Conservation (phyloP, 2,797 vertebrate species). For the Schizopygopsis malacanthus region DNA sequence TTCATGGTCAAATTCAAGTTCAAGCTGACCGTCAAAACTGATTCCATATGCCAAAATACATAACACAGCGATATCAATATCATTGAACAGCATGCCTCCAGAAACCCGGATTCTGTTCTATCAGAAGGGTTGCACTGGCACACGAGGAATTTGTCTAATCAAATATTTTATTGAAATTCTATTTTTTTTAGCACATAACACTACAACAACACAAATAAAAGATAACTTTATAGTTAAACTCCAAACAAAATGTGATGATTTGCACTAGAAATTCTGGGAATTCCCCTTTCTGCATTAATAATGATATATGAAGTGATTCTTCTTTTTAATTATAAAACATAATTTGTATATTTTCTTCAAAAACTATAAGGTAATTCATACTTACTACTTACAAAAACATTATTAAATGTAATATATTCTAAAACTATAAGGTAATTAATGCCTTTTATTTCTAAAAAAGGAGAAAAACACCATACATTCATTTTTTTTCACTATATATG, state of each 20-base stretch:
- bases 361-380: neutral
- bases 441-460: no score
- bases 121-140: neutral
- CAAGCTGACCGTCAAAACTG: conserved; percentile 13
- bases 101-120: neutral
- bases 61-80: neutral
- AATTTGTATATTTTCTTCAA: neutral
- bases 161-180: neutral
- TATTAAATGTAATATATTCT: neutral
- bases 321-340: neutral
- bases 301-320: neutral
- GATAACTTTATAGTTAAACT: neutral
- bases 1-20: conserved; percentile 54
- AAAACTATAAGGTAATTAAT: no score
- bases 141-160: neutral
- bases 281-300: neutral
- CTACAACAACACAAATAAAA: neutral
- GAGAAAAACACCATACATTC: no score
- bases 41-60: neutral
- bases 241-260: neutral
- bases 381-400: neutral
- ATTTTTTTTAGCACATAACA: neutral
- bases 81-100: neutral
- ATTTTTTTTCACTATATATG: neutral
- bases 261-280: neutral